These are phyloP conservation scores for Drosophila mimica DNA, from an alignment of 2,888 invertebrate genomes.

Conservation along the genomic window DNA sequence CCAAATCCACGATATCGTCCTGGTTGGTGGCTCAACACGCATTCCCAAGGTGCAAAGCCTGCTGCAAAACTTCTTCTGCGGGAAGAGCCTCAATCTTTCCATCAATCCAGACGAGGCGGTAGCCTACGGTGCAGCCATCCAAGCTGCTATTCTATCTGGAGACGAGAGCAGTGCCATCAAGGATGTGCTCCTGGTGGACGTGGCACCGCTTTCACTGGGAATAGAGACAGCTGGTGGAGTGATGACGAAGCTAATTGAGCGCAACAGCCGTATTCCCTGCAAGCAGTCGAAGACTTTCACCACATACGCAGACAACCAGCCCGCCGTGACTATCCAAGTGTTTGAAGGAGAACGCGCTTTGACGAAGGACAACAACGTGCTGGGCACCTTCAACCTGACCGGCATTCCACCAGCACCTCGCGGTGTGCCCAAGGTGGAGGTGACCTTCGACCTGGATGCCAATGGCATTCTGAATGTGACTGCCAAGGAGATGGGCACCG, in stretches of 20 bases:
- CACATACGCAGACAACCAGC: conserved; percentile 93
- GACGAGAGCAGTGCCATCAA: conserved; percentile 90
- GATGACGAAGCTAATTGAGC: conserved; percentile 91
- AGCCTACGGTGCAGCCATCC: conserved; percentile 91
- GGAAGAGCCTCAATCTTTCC: conserved; percentile 89
- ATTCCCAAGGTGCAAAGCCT: conserved; percentile 92
- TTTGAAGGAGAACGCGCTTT: conserved; percentile 93
- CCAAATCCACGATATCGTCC: conserved; percentile 90
- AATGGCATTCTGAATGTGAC: conserved; percentile 97
- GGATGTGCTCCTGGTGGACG: conserved; percentile 90
- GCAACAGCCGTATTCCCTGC: conserved; percentile 90
- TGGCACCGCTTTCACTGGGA: conserved; percentile 89
- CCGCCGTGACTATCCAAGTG: conserved; percentile 90
- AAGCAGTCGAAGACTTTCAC: conserved; percentile 91
- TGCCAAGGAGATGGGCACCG: conserved; percentile 89
- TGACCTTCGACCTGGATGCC: conserved; percentile 93
- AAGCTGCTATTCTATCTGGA: conserved; percentile 89
- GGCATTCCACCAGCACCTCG: conserved; percentile 98
- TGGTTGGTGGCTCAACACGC: conserved; percentile 93
- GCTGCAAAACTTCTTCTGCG: conserved; percentile 91
- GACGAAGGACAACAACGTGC: conserved; percentile 96
- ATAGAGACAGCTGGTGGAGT: conserved; percentile 94
- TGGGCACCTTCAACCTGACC: conserved; percentile 97
- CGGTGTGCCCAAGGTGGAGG: conserved; percentile 94
- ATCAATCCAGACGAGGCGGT: conserved; percentile 94